A percentile compares a stretch with the other conserved stretches of the same genome.
Evolutionary conservation across 2,888 invertebrate genomes (phyloP).

Genomic region (Petrolisthes cinctipes): DNA sequence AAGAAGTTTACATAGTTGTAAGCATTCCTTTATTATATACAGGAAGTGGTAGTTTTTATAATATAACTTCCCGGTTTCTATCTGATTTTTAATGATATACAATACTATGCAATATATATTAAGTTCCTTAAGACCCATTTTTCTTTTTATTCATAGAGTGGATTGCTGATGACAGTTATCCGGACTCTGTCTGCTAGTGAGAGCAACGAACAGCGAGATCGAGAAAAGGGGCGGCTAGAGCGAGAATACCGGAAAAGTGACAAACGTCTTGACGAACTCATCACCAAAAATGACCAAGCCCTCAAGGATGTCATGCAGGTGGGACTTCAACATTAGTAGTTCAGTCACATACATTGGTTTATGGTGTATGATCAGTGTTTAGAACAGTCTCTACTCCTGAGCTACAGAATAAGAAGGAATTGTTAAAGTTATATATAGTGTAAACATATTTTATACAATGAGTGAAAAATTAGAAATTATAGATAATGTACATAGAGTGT

Average conservation of each 20-base stretch:
- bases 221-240: constrained; percentile 60
- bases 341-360: not conserved
- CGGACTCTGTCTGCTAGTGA: constrained; percentile 64
- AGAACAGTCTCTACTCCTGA: too few relatives aligned
- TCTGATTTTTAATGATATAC: too few relatives aligned
- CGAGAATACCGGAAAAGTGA: constrained; percentile 63
- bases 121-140: not conserved
- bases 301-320: constrained; percentile 64
- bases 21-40: too few relatives aligned
- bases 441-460: not conserved
- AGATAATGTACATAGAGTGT: too few relatives aligned
- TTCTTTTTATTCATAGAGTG: constrained; percentile 36
- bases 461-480: too few relatives aligned
- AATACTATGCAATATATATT: too few relatives aligned
- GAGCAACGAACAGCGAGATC: constrained; percentile 64
- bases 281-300: constrained; percentile 56
- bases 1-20: too few relatives aligned
- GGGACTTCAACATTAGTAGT: not conserved
- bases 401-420: too few relatives aligned
- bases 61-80: too few relatives aligned
- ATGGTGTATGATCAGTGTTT: too few relatives aligned
- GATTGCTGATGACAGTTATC: constrained; percentile 65
- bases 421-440: not conserved
- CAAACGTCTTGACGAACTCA: constrained; percentile 54
- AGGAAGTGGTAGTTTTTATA: too few relatives aligned